phyloP scores from a whole-genome alignment of 2,113 vertebrate species.

The Mystacornis crossleyi region DNA sequence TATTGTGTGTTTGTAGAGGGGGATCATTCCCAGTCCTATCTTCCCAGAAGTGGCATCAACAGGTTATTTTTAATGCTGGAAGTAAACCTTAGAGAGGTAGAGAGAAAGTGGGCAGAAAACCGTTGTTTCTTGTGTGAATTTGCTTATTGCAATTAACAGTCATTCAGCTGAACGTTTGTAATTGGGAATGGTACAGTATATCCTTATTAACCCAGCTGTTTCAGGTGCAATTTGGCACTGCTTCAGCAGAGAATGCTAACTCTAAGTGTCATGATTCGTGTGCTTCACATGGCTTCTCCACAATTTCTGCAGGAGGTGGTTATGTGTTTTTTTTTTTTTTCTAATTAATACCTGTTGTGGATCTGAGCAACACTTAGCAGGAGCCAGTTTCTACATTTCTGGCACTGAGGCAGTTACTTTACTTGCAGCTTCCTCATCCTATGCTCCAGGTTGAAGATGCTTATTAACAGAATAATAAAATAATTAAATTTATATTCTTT shows the following conservation, averaged over 20 bases:
- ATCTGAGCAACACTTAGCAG: not conserved
- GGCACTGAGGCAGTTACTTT: not conserved
- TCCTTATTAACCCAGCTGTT: not conserved
- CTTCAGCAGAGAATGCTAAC: not conserved
- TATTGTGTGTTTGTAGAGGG: not conserved
- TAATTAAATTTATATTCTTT: not conserved
- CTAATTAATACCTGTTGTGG: not conserved
- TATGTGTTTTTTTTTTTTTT: not conserved
- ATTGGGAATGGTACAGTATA: not conserved
- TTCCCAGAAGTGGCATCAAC: not conserved
- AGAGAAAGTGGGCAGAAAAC: not conserved
- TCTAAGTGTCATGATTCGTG: not conserved
- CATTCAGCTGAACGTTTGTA: not conserved
- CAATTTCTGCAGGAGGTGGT: not conserved
- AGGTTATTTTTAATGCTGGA: not conserved
- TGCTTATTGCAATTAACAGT: constrained; percentile 19
- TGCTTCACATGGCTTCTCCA: not conserved
- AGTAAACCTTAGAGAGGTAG: not conserved
- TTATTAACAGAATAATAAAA: not conserved
- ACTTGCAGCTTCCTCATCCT: not conserved
- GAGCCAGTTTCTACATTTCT: not conserved
- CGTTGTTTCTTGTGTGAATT: not conserved
- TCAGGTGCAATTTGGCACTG: not conserved
- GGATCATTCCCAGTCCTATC: not conserved
- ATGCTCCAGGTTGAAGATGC: not conserved